These are phyloP conservation scores for Ophion slaviceki DNA, from an alignment of 2,888 invertebrate genomes.

Conservation along the genomic window DNA sequence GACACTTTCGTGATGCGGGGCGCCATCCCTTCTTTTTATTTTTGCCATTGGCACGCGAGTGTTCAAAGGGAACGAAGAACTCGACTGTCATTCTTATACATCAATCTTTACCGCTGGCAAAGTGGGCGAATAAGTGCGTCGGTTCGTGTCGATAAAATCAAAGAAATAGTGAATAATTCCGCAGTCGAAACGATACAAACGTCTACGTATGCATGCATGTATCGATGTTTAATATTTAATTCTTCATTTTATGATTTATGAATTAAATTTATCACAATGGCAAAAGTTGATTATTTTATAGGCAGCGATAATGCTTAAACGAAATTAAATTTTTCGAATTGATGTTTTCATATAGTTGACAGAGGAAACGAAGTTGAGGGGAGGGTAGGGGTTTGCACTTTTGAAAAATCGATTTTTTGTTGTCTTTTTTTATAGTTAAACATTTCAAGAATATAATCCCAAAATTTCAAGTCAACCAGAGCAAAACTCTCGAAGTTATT, in stretches of 20 bases:
- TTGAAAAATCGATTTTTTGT: no score
- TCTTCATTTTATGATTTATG: not conserved
- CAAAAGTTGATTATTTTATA: not conserved
- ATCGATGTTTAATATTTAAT: not conserved
- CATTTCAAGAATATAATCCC: no score
- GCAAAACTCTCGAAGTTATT: no score
- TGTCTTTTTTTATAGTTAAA: no score
- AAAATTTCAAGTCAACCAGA: no score
- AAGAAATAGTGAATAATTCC: no score
- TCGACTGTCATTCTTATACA: slow-evolving; percentile 19
- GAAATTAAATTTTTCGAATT: not conserved
- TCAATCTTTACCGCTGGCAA: not conserved
- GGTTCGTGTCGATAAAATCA: no score
- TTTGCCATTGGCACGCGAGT: slow-evolving; percentile 40
- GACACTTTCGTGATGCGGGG: slow-evolving; percentile 58
- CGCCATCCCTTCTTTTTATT: slow-evolving; percentile 45
- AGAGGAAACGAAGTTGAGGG: not conserved
- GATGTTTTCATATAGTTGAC: not conserved
- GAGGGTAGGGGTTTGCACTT: no score
- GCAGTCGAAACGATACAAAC: no score
- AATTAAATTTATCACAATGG: not conserved
- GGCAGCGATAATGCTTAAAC: not conserved
- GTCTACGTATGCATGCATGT: not conserved
- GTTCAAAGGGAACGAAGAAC: slow-evolving; percentile 13
- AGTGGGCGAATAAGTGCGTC: no score